These are phyloP conservation scores for Pipa parva DNA, from an alignment of 2,113 vertebrate genomes.

Conservation along the genomic window DNA sequence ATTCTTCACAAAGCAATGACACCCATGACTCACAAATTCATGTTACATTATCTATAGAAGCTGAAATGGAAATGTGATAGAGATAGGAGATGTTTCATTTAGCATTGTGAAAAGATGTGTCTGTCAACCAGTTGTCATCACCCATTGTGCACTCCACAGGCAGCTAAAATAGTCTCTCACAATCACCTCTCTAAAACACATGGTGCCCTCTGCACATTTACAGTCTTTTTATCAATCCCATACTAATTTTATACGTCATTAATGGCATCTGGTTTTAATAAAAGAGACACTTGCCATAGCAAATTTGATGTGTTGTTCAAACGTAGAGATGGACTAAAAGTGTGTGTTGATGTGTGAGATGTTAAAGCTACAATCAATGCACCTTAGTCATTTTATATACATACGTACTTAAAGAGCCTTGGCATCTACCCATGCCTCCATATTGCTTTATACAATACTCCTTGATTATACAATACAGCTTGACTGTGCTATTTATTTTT, in stretches of 20 bases:
- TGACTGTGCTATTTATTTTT: too few species aligned
- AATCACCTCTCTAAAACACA: constrained; percentile 24
- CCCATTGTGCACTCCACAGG: background rate
- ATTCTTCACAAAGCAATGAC: constrained; percentile 13
- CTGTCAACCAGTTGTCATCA: constrained; percentile 36
- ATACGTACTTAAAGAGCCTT: too few species aligned
- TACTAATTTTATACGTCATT: constrained; percentile 23
- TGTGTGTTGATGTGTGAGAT: constrained; percentile 16
- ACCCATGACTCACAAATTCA: constrained; percentile 18
- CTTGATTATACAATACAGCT: too few species aligned
- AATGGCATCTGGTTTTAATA: constrained; percentile 29
- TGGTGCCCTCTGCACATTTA: constrained; percentile 3
- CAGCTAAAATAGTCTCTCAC: constrained; percentile 16
- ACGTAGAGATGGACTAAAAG: constrained; percentile 8
- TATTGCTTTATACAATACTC: too few species aligned
- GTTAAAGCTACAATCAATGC: background rate
- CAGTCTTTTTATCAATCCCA: constrained; percentile 21
- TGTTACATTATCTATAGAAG: constrained; percentile 25
- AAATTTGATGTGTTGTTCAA: constrained; percentile 1
- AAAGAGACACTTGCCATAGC: constrained; percentile 9
- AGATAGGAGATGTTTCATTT: constrained; percentile 36
- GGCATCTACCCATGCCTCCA: too few species aligned
- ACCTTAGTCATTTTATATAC: background rate
- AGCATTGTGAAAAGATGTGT: constrained; percentile 20
- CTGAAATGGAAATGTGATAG: constrained; percentile 24